phyloP scores from a whole-genome alignment of 2,888 invertebrate genomes.

The Epistrophe grossulariae region DNA sequence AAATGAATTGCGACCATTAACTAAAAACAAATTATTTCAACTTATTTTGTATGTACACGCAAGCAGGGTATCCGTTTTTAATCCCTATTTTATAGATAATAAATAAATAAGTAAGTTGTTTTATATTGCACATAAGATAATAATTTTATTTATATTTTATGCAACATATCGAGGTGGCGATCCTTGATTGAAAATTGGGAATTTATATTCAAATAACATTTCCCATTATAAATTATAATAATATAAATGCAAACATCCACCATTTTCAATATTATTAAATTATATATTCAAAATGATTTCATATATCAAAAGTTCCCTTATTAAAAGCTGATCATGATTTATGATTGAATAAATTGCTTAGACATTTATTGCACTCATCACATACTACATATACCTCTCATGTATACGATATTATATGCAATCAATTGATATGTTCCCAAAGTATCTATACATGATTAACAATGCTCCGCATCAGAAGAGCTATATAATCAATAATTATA shows the following conservation, averaged over 20 bases:
- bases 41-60: too few species aligned
- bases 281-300: neutral
- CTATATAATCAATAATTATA: neutral
- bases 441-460: neutral
- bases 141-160: neutral
- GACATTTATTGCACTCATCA: conserved; percentile 17
- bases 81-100: too few species aligned
- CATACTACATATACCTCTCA: neutral
- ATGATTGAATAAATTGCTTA: conserved; percentile 24
- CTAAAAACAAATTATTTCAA: too few species aligned
- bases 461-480: neutral
- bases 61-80: too few species aligned
- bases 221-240: conserved; percentile 5
- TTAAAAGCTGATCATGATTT: conserved; percentile 2
- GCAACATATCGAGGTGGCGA: neutral
- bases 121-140: too few species aligned
- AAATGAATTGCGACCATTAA: too few species aligned
- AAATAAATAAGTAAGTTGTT: too few species aligned
- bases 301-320: neutral
- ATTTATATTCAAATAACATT: conserved; percentile 18
- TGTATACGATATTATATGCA: neutral
- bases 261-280: conserved; percentile 2
- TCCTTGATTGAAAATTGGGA: neutral
- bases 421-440: neutral
- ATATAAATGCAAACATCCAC: neutral